These are phyloP conservation scores for Spinus pinus DNA, from an alignment of 2,797 vertebrate species.

Conservation along the genomic window DNA sequence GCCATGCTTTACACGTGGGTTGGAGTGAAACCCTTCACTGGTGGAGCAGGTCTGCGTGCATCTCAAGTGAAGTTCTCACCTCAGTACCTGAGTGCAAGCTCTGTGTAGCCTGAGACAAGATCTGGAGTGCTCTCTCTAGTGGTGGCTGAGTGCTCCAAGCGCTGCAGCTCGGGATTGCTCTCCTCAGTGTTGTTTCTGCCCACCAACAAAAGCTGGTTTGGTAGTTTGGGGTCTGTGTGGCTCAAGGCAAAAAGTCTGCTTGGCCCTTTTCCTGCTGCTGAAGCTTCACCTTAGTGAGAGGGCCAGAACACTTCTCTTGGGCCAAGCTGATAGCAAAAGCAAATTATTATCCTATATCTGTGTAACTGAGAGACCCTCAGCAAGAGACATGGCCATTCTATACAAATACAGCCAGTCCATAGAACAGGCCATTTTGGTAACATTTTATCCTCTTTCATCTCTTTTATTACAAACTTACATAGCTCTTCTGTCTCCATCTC, in stretches of 20 bases:
- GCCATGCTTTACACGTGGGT: rapidly evolving
- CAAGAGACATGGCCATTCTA: neutral
- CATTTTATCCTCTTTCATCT: neutral
- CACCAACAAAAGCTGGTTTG: neutral
- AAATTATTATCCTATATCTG: neutral
- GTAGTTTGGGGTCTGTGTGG: rapidly evolving
- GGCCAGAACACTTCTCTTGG: neutral
- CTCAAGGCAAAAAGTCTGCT: neutral
- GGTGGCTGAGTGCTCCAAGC: neutral
- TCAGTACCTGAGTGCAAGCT: neutral
- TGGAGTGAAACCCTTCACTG: rapidly evolving
- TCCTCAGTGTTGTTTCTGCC: rapidly evolving
- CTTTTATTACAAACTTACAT: neutral
- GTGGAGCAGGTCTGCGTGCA: neutral
- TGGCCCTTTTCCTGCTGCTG: neutral
- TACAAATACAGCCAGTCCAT: neutral
- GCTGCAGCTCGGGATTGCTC: rapidly evolving
- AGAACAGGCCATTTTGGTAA: neutral
- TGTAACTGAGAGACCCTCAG: neutral
- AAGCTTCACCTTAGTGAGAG: neutral
- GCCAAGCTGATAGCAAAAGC: neutral
- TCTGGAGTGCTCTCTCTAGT: constrained; percentile 12
- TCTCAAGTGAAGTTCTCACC: neutral
- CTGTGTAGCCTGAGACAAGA: neutral
- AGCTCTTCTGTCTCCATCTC: neutral